phyloP scores from a whole-genome alignment of 2,797 vertebrate species.

The Rostrhamus sociabilis region DNA sequence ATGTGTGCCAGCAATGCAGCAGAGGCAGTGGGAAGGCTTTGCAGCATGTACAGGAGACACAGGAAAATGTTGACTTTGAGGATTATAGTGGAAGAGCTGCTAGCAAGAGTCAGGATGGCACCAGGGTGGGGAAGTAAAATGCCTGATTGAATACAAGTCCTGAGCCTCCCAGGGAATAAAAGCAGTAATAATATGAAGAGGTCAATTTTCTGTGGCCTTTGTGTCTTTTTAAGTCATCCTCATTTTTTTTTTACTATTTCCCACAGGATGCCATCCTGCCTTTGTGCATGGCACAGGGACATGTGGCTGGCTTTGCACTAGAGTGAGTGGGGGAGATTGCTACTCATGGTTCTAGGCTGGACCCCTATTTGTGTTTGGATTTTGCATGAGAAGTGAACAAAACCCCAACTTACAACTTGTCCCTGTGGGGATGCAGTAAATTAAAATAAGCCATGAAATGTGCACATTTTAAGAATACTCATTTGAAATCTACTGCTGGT shows the following conservation, averaged over 20 bases:
- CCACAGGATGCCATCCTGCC: background rate
- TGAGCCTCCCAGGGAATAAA: background rate
- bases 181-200: background rate
- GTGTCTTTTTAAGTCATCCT: background rate
- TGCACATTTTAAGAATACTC: background rate
- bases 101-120: background rate
- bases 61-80: background rate
- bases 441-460: background rate
- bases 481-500: background rate
- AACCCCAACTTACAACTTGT: background rate
- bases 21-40: background rate
- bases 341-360: background rate
- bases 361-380: background rate
- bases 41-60: accelerated
- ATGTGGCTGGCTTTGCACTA: background rate
- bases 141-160: background rate
- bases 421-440: background rate
- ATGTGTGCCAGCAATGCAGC: accelerated
- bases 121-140: background rate
- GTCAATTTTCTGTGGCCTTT: background rate
- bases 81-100: background rate
- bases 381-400: background rate
- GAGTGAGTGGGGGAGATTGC: background rate
- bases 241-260: background rate
- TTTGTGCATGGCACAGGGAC: background rate